Percentiles rank a stretch among this genome's conserved stretches.
Conservation (phyloP, 2,888 invertebrate genomes). For the Antheraea assamensis region DNA sequence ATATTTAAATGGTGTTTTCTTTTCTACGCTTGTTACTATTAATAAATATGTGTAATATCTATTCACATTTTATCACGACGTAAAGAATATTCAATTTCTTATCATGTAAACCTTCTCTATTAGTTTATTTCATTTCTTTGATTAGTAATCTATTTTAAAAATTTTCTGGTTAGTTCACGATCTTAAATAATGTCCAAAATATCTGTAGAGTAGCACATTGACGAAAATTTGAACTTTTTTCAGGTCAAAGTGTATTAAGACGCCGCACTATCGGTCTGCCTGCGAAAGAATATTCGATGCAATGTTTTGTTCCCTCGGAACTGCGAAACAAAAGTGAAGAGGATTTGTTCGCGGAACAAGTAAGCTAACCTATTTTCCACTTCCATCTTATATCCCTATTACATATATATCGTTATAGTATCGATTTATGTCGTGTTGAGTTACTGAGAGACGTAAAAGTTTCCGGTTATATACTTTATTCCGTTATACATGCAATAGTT, state of each 20-base stretch:
- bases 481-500: not conserved
- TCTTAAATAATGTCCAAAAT: not conserved
- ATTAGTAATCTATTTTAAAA: not conserved
- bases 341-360: constrained; percentile 46
- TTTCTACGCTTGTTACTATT: not conserved
- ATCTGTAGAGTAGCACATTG: constrained; percentile 6
- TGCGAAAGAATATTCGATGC: constrained; percentile 37
- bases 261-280: constrained; percentile 42
- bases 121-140: not conserved
- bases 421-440: not conserved
- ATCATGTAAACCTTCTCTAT: no score
- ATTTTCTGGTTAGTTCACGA: not conserved
- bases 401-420: not conserved
- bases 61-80: not conserved
- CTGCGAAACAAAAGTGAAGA: constrained; percentile 39
- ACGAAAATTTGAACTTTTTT: constrained; percentile 31
- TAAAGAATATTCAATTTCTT: no score
- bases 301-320: constrained; percentile 37
- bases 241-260: constrained; percentile 39
- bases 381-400: not conserved
- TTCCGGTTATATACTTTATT: not conserved
- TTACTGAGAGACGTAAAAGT: not conserved
- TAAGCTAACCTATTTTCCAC: constrained; percentile 28
- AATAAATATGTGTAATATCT: not conserved
- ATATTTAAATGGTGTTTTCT: not conserved